A percentile compares a stretch with the other conserved stretches of the same genome.
phyloP scores from a whole-genome alignment of 2,888 invertebrate species.

The Acrobasis repandana region DNA sequence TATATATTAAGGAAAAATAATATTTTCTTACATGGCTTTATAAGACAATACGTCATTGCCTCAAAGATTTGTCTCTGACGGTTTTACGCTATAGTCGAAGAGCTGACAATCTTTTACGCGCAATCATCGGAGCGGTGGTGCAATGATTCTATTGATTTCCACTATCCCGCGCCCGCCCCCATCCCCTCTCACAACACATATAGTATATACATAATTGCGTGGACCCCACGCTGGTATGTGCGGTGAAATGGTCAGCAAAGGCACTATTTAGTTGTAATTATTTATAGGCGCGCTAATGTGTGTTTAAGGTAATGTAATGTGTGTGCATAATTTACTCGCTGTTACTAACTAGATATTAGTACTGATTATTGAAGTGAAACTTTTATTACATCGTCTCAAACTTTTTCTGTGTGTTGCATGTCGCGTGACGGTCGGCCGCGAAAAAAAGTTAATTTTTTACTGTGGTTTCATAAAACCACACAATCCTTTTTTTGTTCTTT shows the following conservation, averaged over 20 bases:
- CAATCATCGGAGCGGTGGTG: conserved; percentile 61
- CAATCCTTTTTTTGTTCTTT: too few relatives aligned
- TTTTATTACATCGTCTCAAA: too few relatives aligned
- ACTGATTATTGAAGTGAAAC: too few relatives aligned
- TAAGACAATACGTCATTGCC: background rate
- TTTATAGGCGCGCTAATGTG: conserved; percentile 1
- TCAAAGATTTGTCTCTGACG: background rate
- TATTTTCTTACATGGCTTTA: background rate
- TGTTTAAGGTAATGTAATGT: background rate
- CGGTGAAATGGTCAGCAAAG: conserved; percentile 11
- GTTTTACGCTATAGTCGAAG: background rate
- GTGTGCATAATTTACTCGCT: too few relatives aligned
- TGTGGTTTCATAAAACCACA: too few relatives aligned
- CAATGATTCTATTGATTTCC: conserved; percentile 80
- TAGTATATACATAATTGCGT: conserved; percentile 37
- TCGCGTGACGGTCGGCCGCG: too few relatives aligned
- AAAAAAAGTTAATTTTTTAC: too few relatives aligned
- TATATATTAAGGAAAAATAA: too few relatives aligned
- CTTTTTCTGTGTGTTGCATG: too few relatives aligned
- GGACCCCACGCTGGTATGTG: conserved; percentile 19
- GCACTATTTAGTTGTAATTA: conserved; percentile 10
- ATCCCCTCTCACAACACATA: conserved; percentile 34
- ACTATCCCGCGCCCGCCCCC: conserved; percentile 45
- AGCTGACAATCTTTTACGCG: conserved; percentile 20
- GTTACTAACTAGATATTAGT: too few relatives aligned